Base-by-base conservation (phyloP, 2,888 invertebrate species). In the Nomada ferruginata region DNA sequence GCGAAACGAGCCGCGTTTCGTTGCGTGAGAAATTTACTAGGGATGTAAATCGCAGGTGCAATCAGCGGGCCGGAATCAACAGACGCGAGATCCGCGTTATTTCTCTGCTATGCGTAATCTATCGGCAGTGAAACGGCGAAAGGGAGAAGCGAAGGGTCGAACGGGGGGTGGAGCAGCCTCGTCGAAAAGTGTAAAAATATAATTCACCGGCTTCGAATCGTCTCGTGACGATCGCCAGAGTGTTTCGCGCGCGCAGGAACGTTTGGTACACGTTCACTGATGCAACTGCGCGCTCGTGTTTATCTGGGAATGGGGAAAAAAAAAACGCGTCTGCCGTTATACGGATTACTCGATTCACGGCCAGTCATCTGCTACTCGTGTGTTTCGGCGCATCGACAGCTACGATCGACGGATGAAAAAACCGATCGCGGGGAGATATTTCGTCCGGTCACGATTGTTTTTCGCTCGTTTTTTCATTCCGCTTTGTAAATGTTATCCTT, bases 231-330 rank as follows among this genome's bases (percentile, higher is more conserved):
- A 53, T 60, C 70, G 63, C 66, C 82, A 75, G 15, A 15, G 72
- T 80, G 65, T 77, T 63, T 59, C 69, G 80, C 47, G 60, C 68
- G 71, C 68, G 76, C 64, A 10, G 65, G 36, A 59, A 70, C 57
- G 55, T 63, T 29, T 15, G 65, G 29, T 44, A 26, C 36, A 0
- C 29, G 29, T n/a, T 10, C 23, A 7, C 44, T 11, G 66, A 70
- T 63, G 66, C 84, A 78, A 85, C 86, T 79, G 82, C 87, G 87
- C 87, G 87, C 87, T 83, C 76, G 78, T 87, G 88, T 83, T 85
- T 86, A 86, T 86, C 82, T 82, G 68, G 23, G 57, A 75, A 36
- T 44, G 74, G 68, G 26, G 61, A 76, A 84, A 36, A 57, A 57
- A 50, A 86, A 77, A 79, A 80, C 53, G 73, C 85, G 73, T 76